Percentiles rank a stretch among this genome's conserved stretches.
phyloP scores from a whole-genome alignment of 1,140 invertebrate genomes.

The Agrypnia vestita region DNA sequence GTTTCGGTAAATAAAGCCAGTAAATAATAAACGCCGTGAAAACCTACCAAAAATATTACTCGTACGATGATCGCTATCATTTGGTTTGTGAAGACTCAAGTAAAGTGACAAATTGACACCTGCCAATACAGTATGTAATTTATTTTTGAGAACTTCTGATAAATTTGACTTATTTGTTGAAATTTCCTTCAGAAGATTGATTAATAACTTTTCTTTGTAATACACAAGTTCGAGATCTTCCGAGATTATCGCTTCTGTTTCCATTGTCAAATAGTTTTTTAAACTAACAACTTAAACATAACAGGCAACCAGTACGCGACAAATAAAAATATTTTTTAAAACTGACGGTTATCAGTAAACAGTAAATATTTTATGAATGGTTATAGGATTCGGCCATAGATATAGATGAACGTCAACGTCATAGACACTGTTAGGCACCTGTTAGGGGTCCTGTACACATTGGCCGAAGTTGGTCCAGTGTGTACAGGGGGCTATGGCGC shows the following conservation, averaged over 20 bases:
- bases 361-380: slow-evolving; percentile 11
- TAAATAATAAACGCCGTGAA: too few species aligned
- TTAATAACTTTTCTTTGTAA: slow-evolving; percentile 39
- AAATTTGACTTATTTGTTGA: slow-evolving; percentile 7
- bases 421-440: too few species aligned
- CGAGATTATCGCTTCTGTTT: not conserved
- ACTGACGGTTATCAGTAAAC: not conserved
- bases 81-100: slow-evolving; percentile 36
- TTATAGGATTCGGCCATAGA: too few species aligned
- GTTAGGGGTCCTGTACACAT: too few species aligned
- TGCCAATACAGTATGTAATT: slow-evolving; percentile 17
- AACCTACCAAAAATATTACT: slow-evolving; percentile 44
- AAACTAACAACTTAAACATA: not conserved
- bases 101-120: slow-evolving; percentile 39
- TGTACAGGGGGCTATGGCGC: too few species aligned
- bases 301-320: not conserved
- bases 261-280: slow-evolving; percentile 15
- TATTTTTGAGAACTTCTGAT: slow-evolving; percentile 18
- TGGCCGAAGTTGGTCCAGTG: too few species aligned
- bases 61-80: slow-evolving; percentile 19
- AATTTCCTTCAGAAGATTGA: slow-evolving; percentile 27
- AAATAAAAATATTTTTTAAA: not conserved
- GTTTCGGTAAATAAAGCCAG: too few species aligned
- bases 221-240: slow-evolving; percentile 10
- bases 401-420: too few species aligned